Evolutionary conservation across 64 coral and sea anemone species (phyloP).

Genomic region (Acropora tenuis): DNA sequence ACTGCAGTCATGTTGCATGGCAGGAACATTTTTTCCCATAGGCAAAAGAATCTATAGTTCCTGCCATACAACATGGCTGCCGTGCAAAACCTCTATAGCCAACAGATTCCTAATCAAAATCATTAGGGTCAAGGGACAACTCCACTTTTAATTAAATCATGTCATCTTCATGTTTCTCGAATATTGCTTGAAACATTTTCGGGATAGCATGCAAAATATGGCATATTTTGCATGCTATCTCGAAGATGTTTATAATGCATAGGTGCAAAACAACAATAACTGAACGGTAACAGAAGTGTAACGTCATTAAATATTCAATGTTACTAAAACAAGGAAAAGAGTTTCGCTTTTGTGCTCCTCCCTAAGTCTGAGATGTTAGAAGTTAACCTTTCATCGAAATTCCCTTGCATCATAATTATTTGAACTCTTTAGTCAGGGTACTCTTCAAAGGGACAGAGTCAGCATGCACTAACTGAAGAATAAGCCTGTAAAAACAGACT

Average conservation of each 20-base stretch:
- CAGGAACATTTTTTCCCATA: conserved; percentile 16
- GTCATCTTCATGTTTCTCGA: background rate
- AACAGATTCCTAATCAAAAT: conserved; percentile 23
- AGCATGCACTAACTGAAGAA: background rate
- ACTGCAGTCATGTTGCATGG: conserved; percentile 6
- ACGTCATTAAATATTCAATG: no score
- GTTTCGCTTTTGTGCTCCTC: background rate
- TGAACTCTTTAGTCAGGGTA: background rate
- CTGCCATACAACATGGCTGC: background rate
- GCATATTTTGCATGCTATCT: no score
- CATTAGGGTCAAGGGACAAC: conserved; percentile 19
- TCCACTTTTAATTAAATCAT: conserved; percentile 25
- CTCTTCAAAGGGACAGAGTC: conserved; percentile 2
- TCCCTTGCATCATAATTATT: background rate
- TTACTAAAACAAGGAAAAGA: background rate
- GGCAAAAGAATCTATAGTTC: background rate
- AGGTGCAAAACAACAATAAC: conserved; percentile 6
- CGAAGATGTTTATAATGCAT: background rate
- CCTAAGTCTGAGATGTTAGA: background rate
- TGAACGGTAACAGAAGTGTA: conserved; percentile 1
- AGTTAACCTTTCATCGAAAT: background rate
- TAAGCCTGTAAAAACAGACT: conserved; percentile 18
- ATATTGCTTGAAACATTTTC: conserved; percentile 14
- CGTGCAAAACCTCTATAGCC: conserved; percentile 8
- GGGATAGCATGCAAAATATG: conserved; percentile 4